Evolutionary conservation across 1,140 invertebrate species (phyloP), one percentile per base, ranked within the genome.

Genomic region (Zaprionus taronus): DNA sequence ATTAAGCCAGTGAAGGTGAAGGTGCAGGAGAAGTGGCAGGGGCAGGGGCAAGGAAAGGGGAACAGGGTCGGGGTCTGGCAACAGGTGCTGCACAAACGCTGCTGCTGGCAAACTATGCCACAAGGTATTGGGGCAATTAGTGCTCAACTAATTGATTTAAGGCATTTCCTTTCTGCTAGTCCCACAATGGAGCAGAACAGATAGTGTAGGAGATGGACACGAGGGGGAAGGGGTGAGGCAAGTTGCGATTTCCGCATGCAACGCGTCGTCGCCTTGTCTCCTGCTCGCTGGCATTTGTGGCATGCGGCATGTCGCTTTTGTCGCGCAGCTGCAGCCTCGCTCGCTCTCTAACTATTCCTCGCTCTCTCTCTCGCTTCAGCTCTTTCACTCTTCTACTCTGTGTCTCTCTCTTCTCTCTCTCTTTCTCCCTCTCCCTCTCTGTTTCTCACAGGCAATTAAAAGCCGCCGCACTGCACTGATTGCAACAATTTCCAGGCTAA

Each of bases 41-140:
- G 20, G 24, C 24, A 7, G 28, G 47, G 28, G n/a, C 17, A 34
- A 51, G 57, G 47, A 12, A 44, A 26, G 41, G 41, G 26, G 20
- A n/a, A 57, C 14, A 49, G 68, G 51, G 34, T 31, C 28, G 24
- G 7, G 64, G 69, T 38, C 61, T 12, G 47, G 49, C 60, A 90
- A 90, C 85, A 90, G 84, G 84, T 89, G 84, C 85, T 90, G 85
- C 77, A 77, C 77, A 90, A 87, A 84, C 38, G 38, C 11, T 51
- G 47, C 47, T 31, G 47, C 47, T 89, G 85, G 84, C 81, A 80
- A 91, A 91, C 81, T 91, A 91, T 91, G 89, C 90, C 90, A 91
- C 85, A 91, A 90, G 84, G 89, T 91, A 91, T 91, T 91, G 90
- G 80, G 85, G 90, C 89, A 91, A 91, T 91, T 91, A 91, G 89